Evolutionary conservation across 2,888 invertebrate genomes (phyloP).

Genomic region (Drosophila koepferae): DNA sequence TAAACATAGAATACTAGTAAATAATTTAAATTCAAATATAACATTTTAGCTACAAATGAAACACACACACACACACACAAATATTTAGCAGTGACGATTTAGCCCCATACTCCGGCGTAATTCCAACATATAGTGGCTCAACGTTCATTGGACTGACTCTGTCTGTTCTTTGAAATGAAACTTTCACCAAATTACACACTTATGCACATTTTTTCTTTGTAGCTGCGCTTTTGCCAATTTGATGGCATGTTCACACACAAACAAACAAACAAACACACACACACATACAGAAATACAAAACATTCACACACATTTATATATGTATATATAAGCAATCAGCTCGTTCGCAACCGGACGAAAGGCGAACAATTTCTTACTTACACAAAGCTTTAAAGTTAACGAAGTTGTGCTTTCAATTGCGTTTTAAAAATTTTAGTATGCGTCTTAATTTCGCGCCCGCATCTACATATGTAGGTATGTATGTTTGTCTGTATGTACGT

Average conservation of each 20-base stretch:
- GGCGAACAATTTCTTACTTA: constrained; percentile 52
- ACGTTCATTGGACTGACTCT: constrained; percentile 7
- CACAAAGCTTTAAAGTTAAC: constrained; percentile 44
- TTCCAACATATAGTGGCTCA: not conserved
- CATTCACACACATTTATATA: too few relatives aligned
- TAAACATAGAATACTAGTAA: constrained; percentile 12
- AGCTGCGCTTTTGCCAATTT: constrained; percentile 61
- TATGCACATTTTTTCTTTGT: constrained; percentile 41
- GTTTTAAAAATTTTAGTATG: constrained; percentile 52
- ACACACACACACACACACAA: constrained; percentile 18
- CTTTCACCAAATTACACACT: constrained; percentile 57
- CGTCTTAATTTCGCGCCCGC: constrained; percentile 65
- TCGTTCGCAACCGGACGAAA: constrained; percentile 31
- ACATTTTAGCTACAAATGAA: constrained; percentile 3
- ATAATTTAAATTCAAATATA: constrained; percentile 7
- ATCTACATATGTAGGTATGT: constrained; percentile 19
- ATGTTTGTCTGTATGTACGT: constrained; percentile 7
- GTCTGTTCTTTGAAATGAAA: constrained; percentile 22
- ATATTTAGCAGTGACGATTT: not conserved
- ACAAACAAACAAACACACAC: constrained; percentile 24
- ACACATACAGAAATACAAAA: constrained; percentile 12
- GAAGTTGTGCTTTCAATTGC: constrained; percentile 51
- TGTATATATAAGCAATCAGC: constrained; percentile 28
- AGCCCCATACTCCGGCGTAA: constrained; percentile 17
- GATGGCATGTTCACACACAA: constrained; percentile 44